Base-by-base conservation (phyloP, 2,113 vertebrate species). In the Rhineura floridana region DNA sequence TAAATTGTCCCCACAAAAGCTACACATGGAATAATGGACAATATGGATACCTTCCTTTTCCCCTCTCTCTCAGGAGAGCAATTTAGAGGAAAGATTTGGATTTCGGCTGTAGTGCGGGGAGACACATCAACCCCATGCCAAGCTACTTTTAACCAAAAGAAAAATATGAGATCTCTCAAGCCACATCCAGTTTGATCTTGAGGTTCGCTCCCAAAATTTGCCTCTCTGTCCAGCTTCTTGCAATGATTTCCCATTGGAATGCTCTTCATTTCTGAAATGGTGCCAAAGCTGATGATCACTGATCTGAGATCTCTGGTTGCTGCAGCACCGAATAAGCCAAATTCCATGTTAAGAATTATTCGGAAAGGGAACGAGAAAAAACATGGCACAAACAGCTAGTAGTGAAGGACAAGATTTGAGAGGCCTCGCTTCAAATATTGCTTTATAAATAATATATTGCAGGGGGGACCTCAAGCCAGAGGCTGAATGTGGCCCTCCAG, bases 181-280 rank as follows among this genome's bases (percentile, higher is more conserved):
- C 30, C 28, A 50, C 13, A 17, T 52, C 46, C 28, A 78, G 44
- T n/a, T 12, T 33, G 28, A n/a, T 13, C 46, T 6, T 50, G 11
- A 94, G 83, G 73, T 50, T 91, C 48, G 73, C 59, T 89, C 44
- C 0, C 87, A 88, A 87, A 91, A n/a, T 76, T 36, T 69, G 10
- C 79, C 86, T 50, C 39, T 88, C 70, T 46, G 13, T 12, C 81
- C 62, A 52, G 55, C 36, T 77, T 89, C 86, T 85, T 65, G 7
- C 2, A 87, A 13, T 12, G 81, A 83, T 87, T 90, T 85, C 3
- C 44, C 91, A 81, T 63, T 30, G 52, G 92, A 91, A 94, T 80
- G 9, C 5, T 82, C n/a, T 39, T 75, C 21, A 85, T 55, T n/a
- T 30, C 86, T 87, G 72, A 46, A 2, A 59, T 87, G 48, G 87